A percentile compares a stretch with the other conserved stretches of the same genome.
Evolutionary conservation across 1,140 invertebrate species (phyloP).

Genomic region (Helicoverpa armigera): DNA sequence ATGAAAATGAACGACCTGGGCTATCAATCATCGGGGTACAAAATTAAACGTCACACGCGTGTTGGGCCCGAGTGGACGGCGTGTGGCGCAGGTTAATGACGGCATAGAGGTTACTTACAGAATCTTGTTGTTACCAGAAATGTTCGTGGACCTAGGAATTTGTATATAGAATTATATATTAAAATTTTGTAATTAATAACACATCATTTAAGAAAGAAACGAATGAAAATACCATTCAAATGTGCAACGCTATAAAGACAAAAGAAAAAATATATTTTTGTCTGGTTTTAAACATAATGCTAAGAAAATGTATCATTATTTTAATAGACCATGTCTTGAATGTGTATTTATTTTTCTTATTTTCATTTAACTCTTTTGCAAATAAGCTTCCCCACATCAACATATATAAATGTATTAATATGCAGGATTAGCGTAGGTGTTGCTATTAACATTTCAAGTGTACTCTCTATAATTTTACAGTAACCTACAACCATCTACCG

Average conservation of each 20-base stretch:
- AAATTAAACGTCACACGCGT: slow-evolving; percentile 83
- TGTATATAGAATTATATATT: not conserved
- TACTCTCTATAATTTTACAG: slow-evolving; percentile 50
- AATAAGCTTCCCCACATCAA: too few relatives aligned
- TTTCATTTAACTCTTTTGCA: too few relatives aligned
- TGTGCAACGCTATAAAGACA: too few relatives aligned
- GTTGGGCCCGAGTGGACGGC: slow-evolving; percentile 63
- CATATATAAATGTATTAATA: too few relatives aligned
- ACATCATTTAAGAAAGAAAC: not conserved
- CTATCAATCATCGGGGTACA: slow-evolving; percentile 82
- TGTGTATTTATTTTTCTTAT: too few relatives aligned
- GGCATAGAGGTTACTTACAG: slow-evolving; percentile 50
- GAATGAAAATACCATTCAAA: too few relatives aligned
- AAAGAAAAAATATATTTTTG: too few relatives aligned
- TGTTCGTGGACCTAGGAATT: not conserved
- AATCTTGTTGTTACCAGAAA: slow-evolving; percentile 24
- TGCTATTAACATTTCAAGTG: not conserved
- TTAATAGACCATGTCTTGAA: too few relatives aligned
- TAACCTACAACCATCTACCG: slow-evolving; percentile 59
- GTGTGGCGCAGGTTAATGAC: slow-evolving; percentile 59
- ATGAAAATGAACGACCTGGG: slow-evolving; percentile 72
- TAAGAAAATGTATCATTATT: too few relatives aligned
- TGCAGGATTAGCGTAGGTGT: too few relatives aligned
- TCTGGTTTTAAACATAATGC: too few relatives aligned
- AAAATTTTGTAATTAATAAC: not conserved